Conservation (phyloP, 1,140 invertebrate genomes). For the Cryptotermes secundus region DNA sequence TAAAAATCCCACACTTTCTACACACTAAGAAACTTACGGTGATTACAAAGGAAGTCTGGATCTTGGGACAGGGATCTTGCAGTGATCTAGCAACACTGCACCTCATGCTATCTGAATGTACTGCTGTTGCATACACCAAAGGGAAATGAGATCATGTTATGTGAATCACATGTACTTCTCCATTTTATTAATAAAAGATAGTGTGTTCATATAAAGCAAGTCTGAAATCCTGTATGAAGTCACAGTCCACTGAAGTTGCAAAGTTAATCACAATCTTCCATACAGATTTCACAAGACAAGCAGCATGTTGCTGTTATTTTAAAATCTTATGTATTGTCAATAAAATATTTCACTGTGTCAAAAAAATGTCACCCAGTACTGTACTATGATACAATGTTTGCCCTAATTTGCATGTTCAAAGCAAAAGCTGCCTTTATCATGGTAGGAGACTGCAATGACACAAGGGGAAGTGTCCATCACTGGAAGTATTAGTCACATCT, state of each 20-base stretch:
- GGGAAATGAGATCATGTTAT: neutral
- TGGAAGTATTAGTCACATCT: no score
- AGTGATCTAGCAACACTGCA: neutral
- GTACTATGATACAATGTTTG: neutral
- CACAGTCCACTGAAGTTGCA: neutral
- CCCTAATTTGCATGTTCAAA: neutral
- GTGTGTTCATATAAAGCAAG: neutral
- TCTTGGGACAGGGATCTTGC: neutral
- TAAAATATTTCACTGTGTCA: neutral
- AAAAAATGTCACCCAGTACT: neutral
- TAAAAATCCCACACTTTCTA: no score
- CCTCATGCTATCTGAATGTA: neutral
- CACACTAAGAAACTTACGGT: no score
- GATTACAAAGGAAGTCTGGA: neutral
- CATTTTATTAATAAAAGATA: neutral
- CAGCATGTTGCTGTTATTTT: neutral
- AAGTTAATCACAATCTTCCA: neutral
- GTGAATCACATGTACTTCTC: neutral
- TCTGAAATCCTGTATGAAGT: neutral
- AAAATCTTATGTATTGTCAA: neutral
- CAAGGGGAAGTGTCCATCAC: no score
- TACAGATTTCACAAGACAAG: neutral
- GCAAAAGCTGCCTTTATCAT: neutral
- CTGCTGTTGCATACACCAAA: neutral
- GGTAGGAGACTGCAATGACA: neutral